Conservation (phyloP, 2,888 invertebrate species). For the Tupiocoris notatus region DNA sequence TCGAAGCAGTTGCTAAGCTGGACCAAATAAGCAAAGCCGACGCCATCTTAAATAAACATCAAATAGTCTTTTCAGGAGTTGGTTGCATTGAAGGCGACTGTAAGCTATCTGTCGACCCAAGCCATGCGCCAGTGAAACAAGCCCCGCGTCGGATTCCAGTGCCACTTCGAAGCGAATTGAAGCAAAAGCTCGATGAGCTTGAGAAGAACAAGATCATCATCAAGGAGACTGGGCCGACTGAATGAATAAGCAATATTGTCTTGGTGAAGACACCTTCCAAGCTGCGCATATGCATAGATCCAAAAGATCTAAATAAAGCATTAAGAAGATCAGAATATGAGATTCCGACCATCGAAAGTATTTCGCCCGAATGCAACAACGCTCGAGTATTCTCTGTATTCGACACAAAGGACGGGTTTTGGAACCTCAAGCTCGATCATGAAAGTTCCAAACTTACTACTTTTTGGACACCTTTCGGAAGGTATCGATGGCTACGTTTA, state of each 20-base stretch:
- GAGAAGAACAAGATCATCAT: slow-evolving; percentile 6
- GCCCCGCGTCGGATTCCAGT: slow-evolving; percentile 29
- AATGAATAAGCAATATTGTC: slow-evolving; percentile 35
- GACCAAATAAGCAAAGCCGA: background rate
- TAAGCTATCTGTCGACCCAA: slow-evolving; percentile 10
- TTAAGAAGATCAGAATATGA: slow-evolving; percentile 20
- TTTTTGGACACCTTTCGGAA: too few relatives aligned
- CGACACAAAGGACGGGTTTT: slow-evolving; percentile 46
- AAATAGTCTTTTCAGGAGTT: slow-evolving; percentile 8
- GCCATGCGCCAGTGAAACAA: slow-evolving; percentile 23
- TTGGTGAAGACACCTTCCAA: slow-evolving; percentile 24
- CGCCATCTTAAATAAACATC: background rate
- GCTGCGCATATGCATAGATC: slow-evolving; percentile 23
- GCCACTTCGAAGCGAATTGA: slow-evolving; percentile 35
- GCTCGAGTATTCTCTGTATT: slow-evolving; percentile 49
- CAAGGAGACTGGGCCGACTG: slow-evolving; percentile 29
- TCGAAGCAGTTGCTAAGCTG: too few relatives aligned
- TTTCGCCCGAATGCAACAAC: slow-evolving; percentile 8
- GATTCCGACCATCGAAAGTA: slow-evolving; percentile 19
- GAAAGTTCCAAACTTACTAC: too few relatives aligned
- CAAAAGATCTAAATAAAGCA: slow-evolving; percentile 14
- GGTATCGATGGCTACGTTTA: too few relatives aligned
- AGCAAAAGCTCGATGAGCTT: slow-evolving; percentile 19
- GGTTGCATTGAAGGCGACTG: slow-evolving; percentile 25
- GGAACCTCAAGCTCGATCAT: slow-evolving; percentile 49